phyloP scores from a whole-genome alignment of 2,797 vertebrate genomes.

The Gastrophryne carolinensis region DNA sequence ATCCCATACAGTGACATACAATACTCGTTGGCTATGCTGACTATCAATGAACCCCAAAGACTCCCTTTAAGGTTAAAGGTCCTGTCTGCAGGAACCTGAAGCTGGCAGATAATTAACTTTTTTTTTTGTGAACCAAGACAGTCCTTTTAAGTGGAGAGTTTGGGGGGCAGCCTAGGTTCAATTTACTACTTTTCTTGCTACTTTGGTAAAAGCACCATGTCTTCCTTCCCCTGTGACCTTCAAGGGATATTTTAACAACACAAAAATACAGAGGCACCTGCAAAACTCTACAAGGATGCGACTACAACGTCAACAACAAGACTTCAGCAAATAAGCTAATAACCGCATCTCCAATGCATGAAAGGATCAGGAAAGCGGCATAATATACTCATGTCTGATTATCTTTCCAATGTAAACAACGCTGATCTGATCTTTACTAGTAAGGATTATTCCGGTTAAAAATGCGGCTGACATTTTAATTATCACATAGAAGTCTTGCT shows the following conservation, averaged over 20 bases:
- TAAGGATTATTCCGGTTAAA: conserved; percentile 63
- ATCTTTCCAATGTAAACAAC: conserved; percentile 55
- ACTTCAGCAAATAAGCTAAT: conserved; percentile 31
- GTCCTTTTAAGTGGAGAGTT: too few species aligned
- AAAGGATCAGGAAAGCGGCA: conserved; percentile 35
- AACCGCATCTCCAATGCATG: conserved; percentile 34
- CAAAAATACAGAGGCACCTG: not conserved
- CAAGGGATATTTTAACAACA: conserved; percentile 8
- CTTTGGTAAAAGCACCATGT: conserved; percentile 12
- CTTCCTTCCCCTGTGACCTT: conserved; percentile 26
- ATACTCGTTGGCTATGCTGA: too few species aligned
- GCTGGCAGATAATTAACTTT: too few species aligned
- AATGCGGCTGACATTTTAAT: conserved; percentile 69
- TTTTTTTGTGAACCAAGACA: too few species aligned
- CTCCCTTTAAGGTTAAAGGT: too few species aligned
- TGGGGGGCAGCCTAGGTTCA: too few species aligned
- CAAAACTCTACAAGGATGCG: conserved; percentile 5
- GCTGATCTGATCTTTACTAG: conserved; percentile 42
- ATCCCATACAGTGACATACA: too few species aligned
- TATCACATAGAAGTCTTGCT: conserved; percentile 68
- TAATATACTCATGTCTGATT: conserved; percentile 53
- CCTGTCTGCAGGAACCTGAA: too few species aligned
- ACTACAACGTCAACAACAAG: not conserved
- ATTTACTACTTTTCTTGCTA: too few species aligned
- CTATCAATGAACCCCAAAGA: too few species aligned